A percentile compares a stretch with the other conserved stretches of the same genome.
phyloP scores from a whole-genome alignment of 2,888 invertebrate species.

The Diaperis boleti region DNA sequence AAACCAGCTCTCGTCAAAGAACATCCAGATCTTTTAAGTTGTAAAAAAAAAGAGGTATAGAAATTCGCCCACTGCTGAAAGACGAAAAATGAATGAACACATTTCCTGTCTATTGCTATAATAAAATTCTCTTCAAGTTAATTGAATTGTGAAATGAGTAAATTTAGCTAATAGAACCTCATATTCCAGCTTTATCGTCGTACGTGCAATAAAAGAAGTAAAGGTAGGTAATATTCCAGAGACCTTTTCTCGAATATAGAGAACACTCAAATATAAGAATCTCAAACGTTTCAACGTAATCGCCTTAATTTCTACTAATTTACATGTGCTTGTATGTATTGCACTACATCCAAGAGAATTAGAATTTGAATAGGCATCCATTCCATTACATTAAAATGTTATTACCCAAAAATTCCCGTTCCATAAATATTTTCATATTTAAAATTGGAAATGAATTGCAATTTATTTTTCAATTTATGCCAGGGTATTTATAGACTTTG shows the following conservation, averaged over 20 bases:
- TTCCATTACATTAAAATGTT: no score
- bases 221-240: neutral
- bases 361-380: no score
- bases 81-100: conserved; percentile 2
- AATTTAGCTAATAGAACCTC: conserved; percentile 26
- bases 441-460: conserved; percentile 6
- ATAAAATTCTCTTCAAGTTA: conserved; percentile 28
- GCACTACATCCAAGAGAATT: no score
- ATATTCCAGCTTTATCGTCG: conserved; percentile 14
- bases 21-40: no score
- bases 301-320: no score
- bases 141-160: conserved; percentile 29
- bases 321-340: no score
- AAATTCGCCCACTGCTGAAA: neutral
- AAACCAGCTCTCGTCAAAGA: no score
- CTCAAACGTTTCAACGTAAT: neutral
- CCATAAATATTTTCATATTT: neutral
- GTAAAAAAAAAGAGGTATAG: neutral
- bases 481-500: conserved; percentile 16
- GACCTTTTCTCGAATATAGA: neutral
- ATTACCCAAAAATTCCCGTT: no score
- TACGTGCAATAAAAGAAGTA: conserved; percentile 11
- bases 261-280: neutral
- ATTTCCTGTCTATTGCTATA: conserved; percentile 8
- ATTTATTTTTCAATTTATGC: conserved; percentile 14